Base-by-base conservation (phyloP, 2,113 vertebrate species). In the Oncorhynchus tshawytscha region DNA sequence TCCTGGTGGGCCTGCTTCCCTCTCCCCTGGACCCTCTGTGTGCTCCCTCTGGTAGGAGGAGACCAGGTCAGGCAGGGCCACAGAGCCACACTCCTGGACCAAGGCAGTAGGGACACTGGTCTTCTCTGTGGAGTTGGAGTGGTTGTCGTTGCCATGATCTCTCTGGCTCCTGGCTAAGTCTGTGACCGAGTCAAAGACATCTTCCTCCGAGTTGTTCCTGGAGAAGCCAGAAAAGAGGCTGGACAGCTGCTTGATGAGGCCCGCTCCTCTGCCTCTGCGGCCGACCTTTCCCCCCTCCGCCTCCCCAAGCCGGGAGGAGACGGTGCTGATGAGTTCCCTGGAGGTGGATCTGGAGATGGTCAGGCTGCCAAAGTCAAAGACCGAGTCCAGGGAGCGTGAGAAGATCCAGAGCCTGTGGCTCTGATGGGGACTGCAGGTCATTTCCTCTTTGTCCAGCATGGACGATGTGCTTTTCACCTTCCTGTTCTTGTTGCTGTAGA, bases 11-110 rank as follows among this genome's bases (percentile, higher is more conserved):
- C 78, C 78, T 48, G 60, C 82, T 2, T 57, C 75, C 1, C 78
- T 27, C 29, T 90, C 81, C 74, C 60, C 79, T 34, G 74, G 49
- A 67, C 57, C 81, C 60, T 73, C 84, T 16, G 81, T 72, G 31
- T 71, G 77, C 39, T 89, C 88, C 73, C 65, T 87, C 87, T 90
- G 82, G 84, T 86, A 31, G 5, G 92, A 92, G 5, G 91, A 92
- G 85, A 94, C 88, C 76, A 95, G 89, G 83, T 96, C 94, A 48
- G 94, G 91, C 83, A 95, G 93, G 76, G 92, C 90, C 29, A 90
- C 72, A 5, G 88, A 73, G 60, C 87, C 87, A 71, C 87, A 94
- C 18, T 87, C 77, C 45, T 79, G 74, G 67, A 86, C 78, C 70
- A 92, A 66, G 73, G 88, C 84, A 22, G 84, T 72, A 20, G 89